Base-by-base conservation (phyloP, 2,113 vertebrate genomes). In the Callospermophilus lateralis region DNA sequence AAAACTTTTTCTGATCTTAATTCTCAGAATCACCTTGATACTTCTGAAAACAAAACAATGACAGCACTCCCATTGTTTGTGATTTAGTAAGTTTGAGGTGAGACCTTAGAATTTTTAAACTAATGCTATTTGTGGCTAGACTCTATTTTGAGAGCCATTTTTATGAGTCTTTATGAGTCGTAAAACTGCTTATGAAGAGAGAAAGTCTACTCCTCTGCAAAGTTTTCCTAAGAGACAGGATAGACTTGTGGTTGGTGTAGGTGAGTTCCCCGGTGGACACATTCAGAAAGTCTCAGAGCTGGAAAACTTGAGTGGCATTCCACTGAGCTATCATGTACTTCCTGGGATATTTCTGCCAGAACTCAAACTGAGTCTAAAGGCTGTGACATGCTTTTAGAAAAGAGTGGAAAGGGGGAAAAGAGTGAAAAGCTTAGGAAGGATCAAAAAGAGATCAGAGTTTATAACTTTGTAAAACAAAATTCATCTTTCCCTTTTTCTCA, bases 321-420 rank as follows among this genome's bases (percentile, higher is more conserved):
- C 26, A 8, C 8, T 73, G 6, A 48, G 12, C 15, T 84, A 30
- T 24, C 58, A 24, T 42, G 6, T 28, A 37, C 1, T 53, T 67
- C 0, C 3, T 48, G 19, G 37, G 22, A 37, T 73, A 89, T 8
- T 84, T 79, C 55, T 53, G 2, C 10, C 30, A n/a, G 30, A 63
- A 28, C 15, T 45, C 9, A 24, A 8, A 8, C 53, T 17, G 74
- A 32, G 10, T 30, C 16, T 19, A 30, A 34, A 34, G 2, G 9
- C 12, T 53, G 2, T 19, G 5, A n/a, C 3, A 73, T 32, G 16
- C 7, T 42, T 84, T 85, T 48, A 9, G 9, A 32, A n/a, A n/a
- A n/a, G n/a, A n/a, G n/a, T n/a, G n/a, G n/a, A n/a, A n/a, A n/a
- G 15, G 2, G 4, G 20, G 9, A 15, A 6, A 19, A 68, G 30